Percentiles rank a stretch among this genome's conserved stretches.
Conservation (phyloP, 30 jellyfish, hydroid and myxozoan species). For the Rhopilema esculentum region DNA sequence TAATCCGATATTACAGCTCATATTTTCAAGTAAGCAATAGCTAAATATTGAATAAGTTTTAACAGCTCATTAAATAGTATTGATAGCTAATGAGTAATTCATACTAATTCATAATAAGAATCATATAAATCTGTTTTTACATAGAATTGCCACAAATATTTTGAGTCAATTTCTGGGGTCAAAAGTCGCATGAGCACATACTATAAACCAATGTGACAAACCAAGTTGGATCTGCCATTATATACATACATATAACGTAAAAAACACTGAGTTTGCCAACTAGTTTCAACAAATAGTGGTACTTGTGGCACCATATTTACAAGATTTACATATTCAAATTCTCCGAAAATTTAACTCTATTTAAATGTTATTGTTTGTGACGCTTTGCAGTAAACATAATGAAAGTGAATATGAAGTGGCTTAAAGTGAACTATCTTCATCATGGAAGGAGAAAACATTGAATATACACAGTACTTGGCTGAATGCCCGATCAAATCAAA, state of each 20-base stretch:
- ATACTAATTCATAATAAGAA: no score
- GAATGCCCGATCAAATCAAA: slow-evolving; percentile 54
- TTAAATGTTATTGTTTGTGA: not conserved
- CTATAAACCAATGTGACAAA: not conserved
- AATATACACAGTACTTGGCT: slow-evolving; percentile 24
- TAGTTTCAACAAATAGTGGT: not conserved
- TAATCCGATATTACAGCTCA: not conserved
- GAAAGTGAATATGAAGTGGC: not conserved
- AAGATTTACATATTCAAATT: not conserved
- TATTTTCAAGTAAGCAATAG: not conserved
- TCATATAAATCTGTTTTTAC: no score
- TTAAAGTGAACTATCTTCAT: slow-evolving; percentile 43
- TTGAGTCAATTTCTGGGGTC: not conserved
- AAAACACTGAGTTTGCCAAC: not conserved
- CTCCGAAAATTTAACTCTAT: not conserved
- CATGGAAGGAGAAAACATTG: not conserved
- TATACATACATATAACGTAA: not conserved
- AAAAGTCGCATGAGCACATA: not conserved
- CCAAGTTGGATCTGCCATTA: not conserved
- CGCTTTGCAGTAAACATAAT: no score
- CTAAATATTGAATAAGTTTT: not conserved
- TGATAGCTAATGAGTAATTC: not conserved
- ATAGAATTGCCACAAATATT: not conserved
- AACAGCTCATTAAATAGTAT: not conserved
- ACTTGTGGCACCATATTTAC: not conserved